Percentiles rank a stretch among this genome's conserved stretches.
These are phyloP conservation scores for Oryctolagus cuniculus DNA, from an alignment of 2,113 vertebrate genomes.

Conservation along the genomic window DNA sequence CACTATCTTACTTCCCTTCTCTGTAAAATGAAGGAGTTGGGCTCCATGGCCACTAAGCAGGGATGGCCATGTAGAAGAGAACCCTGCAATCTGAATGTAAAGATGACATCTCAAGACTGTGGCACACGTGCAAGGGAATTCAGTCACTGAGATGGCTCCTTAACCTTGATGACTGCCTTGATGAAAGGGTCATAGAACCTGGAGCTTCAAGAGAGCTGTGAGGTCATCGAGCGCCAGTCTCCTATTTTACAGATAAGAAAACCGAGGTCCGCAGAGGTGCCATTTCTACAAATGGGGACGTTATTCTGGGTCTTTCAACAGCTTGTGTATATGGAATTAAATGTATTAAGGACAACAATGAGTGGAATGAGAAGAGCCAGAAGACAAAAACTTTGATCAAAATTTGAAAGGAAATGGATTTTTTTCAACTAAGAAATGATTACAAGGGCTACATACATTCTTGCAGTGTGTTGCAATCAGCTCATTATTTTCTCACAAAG, in stretches of 20 bases:
- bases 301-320: neutral
- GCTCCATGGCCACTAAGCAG: neutral
- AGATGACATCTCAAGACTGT: neutral
- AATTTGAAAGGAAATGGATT: slow-evolving; percentile 45
- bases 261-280: neutral
- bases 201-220: neutral
- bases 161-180: neutral
- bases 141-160: neutral
- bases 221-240: neutral
- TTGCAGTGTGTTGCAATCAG: neutral
- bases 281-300: neutral
- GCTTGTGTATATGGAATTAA: neutral
- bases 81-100: slow-evolving; percentile 21
- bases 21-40: neutral
- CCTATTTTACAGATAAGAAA: slow-evolving; percentile 1
- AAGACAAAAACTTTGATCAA: slow-evolving; percentile 34
- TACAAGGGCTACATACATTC: neutral
- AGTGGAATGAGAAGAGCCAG: neutral
- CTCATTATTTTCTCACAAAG: slow-evolving; percentile 62
- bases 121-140: neutral
- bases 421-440: slow-evolving; percentile 60
- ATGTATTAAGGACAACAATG: neutral
- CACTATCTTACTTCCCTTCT: slow-evolving; percentile 9
- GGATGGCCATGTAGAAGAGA: neutral
- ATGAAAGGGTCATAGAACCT: rapidly evolving